phyloP scores from a whole-genome alignment of 2,113 vertebrate genomes.

The rat (Rattus norvegicus) region GRCr8 NC_086019.1:213736501-213737000 shows the following conservation, averaged over 20 bases:
- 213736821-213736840: constrained; percentile 61
- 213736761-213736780: not conserved
- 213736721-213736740: not conserved
- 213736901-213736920: not conserved
- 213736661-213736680: not conserved
- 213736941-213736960: not conserved
- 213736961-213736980: not conserved
- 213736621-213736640: not conserved
- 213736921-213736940: not conserved
- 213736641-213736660: not conserved
- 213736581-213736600: not conserved
- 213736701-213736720: not conserved
- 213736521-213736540: not conserved
- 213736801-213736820: constrained; percentile 44
- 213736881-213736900: not conserved
- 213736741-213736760: not conserved
- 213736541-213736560: not conserved
- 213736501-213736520: not conserved
- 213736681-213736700: no score
- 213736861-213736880: not conserved
- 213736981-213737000: not conserved
- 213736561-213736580: not conserved
- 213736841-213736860: not conserved
- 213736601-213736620: not conserved
- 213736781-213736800: not conserved